Base-by-base conservation (phyloP, 2,113 vertebrate genomes). In the Phyllopteryx taeniolatus region DNA sequence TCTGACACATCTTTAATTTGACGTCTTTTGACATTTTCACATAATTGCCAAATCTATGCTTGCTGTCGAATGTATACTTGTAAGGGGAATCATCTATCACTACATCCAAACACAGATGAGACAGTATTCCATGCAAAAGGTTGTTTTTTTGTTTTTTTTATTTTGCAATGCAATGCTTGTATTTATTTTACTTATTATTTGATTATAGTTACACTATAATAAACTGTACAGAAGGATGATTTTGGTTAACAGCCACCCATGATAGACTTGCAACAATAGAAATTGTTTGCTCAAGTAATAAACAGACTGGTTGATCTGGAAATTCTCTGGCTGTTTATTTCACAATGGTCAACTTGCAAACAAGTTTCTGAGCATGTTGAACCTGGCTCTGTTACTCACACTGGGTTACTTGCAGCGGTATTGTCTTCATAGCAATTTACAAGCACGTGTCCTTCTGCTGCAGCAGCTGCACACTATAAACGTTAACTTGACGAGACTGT, bases 221-320 rank as follows among this genome's bases (percentile, higher is more conserved):
- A 90, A 94, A 91, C 43, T 98, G 96, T 97, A 98, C 96, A 98
- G 94, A 94, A 79, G 33, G 39, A 53, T 39, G 19, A 43, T 72
- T 95, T 94, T 94, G 92, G 90, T 95, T 95, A 94, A 95, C 93
- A 94, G 94, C 93, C 94, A 94, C 82, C 86, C 86, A 94, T 98
- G 94, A 94, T 96, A 95, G 94, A 95, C 96, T 96, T 97, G 95
- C 95, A 95, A 94, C 94, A 88, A 91, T 89, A 91, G 89, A 85
- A 86, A 80, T 91, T 91, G 94, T 98, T 96, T 96, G 95, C 94
- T 94, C 93, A 95, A 94, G 94, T 95, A 94, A 88, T 94, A 96
- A 95, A 92, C 85, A 79, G 83, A 90, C 75, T 90, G 89, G 74
- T 75, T 72, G 66, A 72, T 62, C 31, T 20, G 51, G 8, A 56